Percentiles rank a stretch among this genome's conserved stretches.
These are phyloP conservation scores for Cremastinae sp. DNA, from an alignment of 2,888 invertebrate species.

Conservation along the genomic window DNA sequence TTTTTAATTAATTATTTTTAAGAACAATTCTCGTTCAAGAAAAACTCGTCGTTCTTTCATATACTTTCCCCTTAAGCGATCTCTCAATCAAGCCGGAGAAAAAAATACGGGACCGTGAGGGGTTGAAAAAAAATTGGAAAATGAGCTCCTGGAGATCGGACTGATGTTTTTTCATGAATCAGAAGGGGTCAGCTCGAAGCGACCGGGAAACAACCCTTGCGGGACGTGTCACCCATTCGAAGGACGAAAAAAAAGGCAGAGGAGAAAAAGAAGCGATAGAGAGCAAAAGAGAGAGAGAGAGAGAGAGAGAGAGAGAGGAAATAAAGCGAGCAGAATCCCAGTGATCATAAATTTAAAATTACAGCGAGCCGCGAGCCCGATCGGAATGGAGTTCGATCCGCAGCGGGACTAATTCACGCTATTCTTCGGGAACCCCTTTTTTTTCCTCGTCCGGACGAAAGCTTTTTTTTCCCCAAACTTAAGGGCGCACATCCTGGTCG, in stretches of 20 bases:
- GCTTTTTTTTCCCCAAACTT: slow-evolving; percentile 19
- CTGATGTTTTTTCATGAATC: slow-evolving; percentile 21
- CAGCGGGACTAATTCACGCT: slow-evolving; percentile 72
- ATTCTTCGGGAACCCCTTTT: slow-evolving; percentile 68
- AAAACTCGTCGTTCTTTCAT: no score
- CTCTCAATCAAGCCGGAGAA: slow-evolving; percentile 10
- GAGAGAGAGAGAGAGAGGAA: slow-evolving; percentile 3
- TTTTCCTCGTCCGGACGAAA: slow-evolving; percentile 40
- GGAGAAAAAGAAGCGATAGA: slow-evolving; percentile 20
- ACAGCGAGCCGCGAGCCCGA: slow-evolving; percentile 66
- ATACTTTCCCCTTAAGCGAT: neutral
- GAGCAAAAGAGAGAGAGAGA: neutral
- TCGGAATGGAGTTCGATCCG: slow-evolving; percentile 68
- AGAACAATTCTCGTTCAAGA: no score
- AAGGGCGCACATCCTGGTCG: slow-evolving; percentile 36
- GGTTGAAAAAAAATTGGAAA: slow-evolving; percentile 26
- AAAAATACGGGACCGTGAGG: neutral
- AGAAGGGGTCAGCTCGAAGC: slow-evolving; percentile 21
- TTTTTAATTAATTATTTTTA: no score
- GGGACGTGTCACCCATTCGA: slow-evolving; percentile 29
- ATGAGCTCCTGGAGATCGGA: slow-evolving; percentile 28
- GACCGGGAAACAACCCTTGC: slow-evolving; percentile 50
- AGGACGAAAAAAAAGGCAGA: neutral
- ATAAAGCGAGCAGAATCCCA: slow-evolving; percentile 39
- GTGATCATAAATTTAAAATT: slow-evolving; percentile 73